Conservation (phyloP, 2,797 vertebrate species). For the Erpetoichthys calabaricus region DNA sequence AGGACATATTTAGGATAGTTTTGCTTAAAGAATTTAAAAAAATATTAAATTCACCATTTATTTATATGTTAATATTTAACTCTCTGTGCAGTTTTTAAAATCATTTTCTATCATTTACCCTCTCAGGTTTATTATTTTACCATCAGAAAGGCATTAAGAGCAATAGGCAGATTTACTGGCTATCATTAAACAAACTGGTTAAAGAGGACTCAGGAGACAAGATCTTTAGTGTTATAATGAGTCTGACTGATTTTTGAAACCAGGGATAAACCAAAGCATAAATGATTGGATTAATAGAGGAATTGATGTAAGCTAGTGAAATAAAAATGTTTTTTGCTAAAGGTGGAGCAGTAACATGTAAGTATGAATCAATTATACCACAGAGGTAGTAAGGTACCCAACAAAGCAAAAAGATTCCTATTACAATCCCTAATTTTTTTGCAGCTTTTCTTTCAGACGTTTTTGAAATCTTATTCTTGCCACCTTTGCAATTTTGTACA, state of each 20-base stretch:
- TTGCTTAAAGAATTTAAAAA: no score
- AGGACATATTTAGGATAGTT: no score
- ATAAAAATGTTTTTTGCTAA: not conserved
- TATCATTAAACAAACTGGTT: not conserved
- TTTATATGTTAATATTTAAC: no score
- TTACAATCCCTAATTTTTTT: not conserved
- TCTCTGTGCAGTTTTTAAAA: no score
- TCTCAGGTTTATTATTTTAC: no score
- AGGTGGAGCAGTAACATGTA: not conserved
- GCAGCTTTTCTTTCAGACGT: not conserved
- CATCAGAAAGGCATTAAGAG: no score
- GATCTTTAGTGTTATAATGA: not conserved
- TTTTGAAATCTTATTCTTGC: not conserved
- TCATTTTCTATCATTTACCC: no score
- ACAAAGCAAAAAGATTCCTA: not conserved
- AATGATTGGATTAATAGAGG: not conserved
- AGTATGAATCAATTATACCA: not conserved
- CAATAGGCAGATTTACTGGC: not conserved
- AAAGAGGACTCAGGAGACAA: not conserved
- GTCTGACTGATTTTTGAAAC: not conserved
- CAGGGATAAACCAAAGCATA: slow-evolving; percentile 1
- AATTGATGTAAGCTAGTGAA: not conserved
- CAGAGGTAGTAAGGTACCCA: not conserved
- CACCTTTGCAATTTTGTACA: not conserved
- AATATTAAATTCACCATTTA: no score